Evolutionary conservation across 2,888 invertebrate genomes (phyloP), one percentile per base, ranked within the genome.

Genomic region (Rosalia funebris): DNA sequence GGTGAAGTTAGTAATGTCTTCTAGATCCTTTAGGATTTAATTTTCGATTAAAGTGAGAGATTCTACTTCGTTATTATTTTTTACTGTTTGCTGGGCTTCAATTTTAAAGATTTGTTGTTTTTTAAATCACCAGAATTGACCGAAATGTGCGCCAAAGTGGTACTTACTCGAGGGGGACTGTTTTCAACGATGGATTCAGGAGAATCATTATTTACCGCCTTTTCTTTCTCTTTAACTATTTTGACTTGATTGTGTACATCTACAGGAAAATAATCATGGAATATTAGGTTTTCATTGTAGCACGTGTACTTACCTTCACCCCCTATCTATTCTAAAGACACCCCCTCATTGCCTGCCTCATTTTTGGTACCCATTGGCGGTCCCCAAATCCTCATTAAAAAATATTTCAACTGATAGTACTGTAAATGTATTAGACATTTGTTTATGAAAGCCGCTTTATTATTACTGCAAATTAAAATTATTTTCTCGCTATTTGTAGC

Each of bases 311-410:
- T 74, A 82, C 82, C 82, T 77, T 80, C 79, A 70, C 76, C 79
- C 74, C 74, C 72, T 41, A 76, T 69, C 60, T 71, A 67, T 59
- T 74, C 64, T 34, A 78, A 57, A 9, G 73, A 62, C 9, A 72
- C 73, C 77, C 79, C 81, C 73, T 79, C 78, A 73, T 84, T 83
- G 62, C 86, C 82, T 68, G 80, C 79, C 72, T 90, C 89, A 74
- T 90, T 90, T 74, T 90, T 90, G 66, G 86, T 86, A 66, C 89
- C 89, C 57, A 86, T 84, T 14, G 88, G 88, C 59, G 91, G 90
- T 60, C 91, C 91, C 89, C 91, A 91, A 73, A 92, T 91, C 77
- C 90, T 84, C 90, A 91, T 91, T 66, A 91, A 81, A 83, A 91
- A 91, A 46, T 91, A 91, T 78, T 91, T 91, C 62, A 91, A 81